phyloP scores from a whole-genome alignment of 2,113 vertebrate genomes.

The Petaurus breviceps region DNA sequence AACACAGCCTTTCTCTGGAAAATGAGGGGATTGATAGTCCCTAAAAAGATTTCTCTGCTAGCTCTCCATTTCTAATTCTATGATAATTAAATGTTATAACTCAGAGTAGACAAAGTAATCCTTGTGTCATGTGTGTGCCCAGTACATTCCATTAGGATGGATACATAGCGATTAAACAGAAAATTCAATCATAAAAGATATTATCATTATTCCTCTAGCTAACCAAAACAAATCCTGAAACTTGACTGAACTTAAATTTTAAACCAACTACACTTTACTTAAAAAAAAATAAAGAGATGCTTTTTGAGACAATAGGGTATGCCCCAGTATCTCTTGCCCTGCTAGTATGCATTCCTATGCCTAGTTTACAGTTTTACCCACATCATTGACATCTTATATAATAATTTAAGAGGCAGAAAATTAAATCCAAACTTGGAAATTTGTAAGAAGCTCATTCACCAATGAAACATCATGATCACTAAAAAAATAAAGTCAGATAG shows the following conservation, averaged over 20 bases:
- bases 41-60: neutral
- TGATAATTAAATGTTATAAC: neutral
- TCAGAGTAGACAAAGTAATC: neutral
- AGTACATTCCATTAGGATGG: neutral
- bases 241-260: neutral
- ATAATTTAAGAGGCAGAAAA: neutral
- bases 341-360: neutral
- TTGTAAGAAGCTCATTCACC: neutral
- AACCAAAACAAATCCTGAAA: neutral
- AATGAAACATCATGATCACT: neutral
- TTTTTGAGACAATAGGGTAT: neutral
- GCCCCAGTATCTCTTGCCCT: neutral
- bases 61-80: neutral
- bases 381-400: neutral
- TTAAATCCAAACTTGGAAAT: neutral
- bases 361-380: neutral
- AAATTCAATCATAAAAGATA: neutral
- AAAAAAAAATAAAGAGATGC: neutral
- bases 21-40: neutral
- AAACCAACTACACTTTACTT: neutral
- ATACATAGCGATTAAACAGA: neutral
- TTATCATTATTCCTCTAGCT: neutral
- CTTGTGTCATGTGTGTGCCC: neutral
- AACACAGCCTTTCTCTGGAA: neutral
- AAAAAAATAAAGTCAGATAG: neutral